These are phyloP conservation scores for Labeo calbasu DNA, from an alignment of 2,797 vertebrate species.

Conservation along the genomic window DNA sequence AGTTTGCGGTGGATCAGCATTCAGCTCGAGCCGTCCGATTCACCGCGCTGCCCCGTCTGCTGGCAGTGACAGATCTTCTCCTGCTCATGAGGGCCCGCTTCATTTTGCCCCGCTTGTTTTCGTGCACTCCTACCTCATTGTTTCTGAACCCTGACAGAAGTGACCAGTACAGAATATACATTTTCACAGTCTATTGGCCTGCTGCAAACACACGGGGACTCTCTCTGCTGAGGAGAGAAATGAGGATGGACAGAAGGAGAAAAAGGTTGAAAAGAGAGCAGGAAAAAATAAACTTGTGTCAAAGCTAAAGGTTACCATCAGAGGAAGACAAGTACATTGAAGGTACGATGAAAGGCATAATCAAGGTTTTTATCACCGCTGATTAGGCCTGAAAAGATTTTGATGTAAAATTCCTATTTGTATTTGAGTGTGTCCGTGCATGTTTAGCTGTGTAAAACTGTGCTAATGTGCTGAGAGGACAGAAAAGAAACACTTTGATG, in stretches of 20 bases:
- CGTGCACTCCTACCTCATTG: constrained; percentile 44
- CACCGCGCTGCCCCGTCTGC: constrained; percentile 44
- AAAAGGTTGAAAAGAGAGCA: background rate
- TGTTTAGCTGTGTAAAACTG: no score
- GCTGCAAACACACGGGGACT: constrained; percentile 18
- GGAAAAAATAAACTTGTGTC: background rate
- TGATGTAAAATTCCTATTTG: background rate
- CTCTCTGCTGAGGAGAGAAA: constrained; percentile 11
- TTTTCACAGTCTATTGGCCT: constrained; percentile 49
- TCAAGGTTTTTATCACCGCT: background rate
- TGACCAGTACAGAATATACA: constrained; percentile 48
- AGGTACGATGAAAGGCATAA: background rate
- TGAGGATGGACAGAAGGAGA: background rate
- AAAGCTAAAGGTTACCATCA: background rate
- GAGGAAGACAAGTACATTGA: background rate
- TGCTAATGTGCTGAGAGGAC: no score
- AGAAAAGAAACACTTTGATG: no score
- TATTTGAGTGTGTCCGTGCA: background rate
- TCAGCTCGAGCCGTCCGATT: constrained; percentile 48
- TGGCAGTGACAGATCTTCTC: constrained; percentile 60
- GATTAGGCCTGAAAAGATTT: background rate
- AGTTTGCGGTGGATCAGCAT: constrained; percentile 54
- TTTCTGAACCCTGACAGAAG: constrained; percentile 56
- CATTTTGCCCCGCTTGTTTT: constrained; percentile 56
- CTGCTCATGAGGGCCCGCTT: constrained; percentile 52